Evolutionary conservation across 2,888 invertebrate species (phyloP), one percentile per base, ranked within the genome.

Genomic region (Gibbula magus): DNA sequence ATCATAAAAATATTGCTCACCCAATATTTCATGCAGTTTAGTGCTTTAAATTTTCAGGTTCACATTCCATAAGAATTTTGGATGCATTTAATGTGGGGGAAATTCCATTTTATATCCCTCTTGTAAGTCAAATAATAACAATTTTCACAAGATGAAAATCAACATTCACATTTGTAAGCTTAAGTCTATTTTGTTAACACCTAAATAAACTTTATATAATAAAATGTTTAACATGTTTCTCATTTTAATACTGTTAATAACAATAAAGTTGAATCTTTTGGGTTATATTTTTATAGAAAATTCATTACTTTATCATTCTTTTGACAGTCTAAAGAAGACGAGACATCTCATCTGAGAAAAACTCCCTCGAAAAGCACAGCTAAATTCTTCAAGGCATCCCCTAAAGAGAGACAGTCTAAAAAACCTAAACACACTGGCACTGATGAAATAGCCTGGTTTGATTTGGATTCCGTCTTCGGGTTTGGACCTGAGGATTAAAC

Each of bases 381-480:
- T 35, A 88, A 88, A 78, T 89, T 91, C 78, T 90, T 91, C 84
- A 88, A 89, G 79, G 82, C 81, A 45, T 89, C 89, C 29, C 89
- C 89, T 3, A 87, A 86, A 35, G 85, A 87, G 61, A 85, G 87
- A 76, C 80, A 76, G 35, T 75, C 45, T 3, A 83, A 70, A 80
- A 83, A 79, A 67, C 53, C 67, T 8, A 84, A 82, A 75, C 67
- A 77, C 32, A 83, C 81, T 45, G 81, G 81, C 78, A 82, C 82
- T 20, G 84, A 85, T n/a, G 84, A 86, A 39, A 79, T 86, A 76
- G 83, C 88, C 8, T 91, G 91, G 91, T 90, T 91, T 89, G 91
- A 91, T 77, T 83, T 85, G 79, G 90, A 91, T 84, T 87, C 88
- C 66, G 87, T 90, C 10, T 91, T 90, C 85, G 91, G 90, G 20